phyloP scores from a whole-genome alignment of 2,113 vertebrate species.

The Indri indri region DNA sequence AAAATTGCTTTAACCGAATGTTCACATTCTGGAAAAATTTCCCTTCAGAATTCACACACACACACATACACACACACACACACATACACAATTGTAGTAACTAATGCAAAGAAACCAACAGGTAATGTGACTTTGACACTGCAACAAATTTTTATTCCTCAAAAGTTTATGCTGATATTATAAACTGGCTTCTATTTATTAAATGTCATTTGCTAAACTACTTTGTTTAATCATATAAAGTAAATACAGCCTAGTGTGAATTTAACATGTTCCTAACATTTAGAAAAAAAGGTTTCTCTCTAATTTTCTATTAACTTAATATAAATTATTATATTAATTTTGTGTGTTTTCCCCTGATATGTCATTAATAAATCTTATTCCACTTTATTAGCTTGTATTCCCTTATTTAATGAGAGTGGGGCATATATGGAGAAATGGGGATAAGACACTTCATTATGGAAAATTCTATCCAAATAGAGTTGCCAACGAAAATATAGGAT shows the following conservation, averaged over 20 bases:
- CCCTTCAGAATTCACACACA: not conserved
- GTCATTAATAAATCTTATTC: not conserved
- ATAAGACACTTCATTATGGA: not conserved
- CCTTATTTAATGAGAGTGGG: not conserved
- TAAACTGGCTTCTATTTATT: not conserved
- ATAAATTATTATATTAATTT: not conserved
- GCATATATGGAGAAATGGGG: not conserved
- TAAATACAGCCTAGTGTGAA: not conserved
- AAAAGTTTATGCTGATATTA: not conserved
- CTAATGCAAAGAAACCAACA: not conserved
- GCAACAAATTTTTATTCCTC: not conserved
- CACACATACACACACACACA: not conserved
- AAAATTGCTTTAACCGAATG: not conserved
- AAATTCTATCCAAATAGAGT: not conserved
- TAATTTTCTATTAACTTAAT: not conserved
- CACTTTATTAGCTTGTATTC: not conserved
- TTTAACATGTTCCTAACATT: not conserved
- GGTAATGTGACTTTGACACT: not conserved
- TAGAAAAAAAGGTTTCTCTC: not conserved
- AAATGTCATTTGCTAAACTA: not conserved
- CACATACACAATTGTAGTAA: not conserved
- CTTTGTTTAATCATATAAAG: not conserved
- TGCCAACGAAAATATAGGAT: not conserved
- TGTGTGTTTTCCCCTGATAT: not conserved
- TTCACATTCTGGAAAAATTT: not conserved